Base-by-base conservation (phyloP, 1,140 invertebrate genomes). In the Drosophila azteca region DNA sequence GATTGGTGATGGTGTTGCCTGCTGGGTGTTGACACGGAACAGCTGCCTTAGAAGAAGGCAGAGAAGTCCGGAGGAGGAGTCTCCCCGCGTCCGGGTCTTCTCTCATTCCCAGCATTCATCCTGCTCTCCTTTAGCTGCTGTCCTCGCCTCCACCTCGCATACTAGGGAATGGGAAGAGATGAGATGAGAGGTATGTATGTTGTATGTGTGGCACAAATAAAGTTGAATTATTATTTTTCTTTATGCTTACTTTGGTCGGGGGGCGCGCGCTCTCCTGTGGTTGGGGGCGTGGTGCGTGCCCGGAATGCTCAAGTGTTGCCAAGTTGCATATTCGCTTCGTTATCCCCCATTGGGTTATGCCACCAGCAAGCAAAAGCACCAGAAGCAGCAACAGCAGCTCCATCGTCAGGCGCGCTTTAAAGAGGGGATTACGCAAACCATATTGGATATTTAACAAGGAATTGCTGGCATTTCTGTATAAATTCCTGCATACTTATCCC, bases 201-300 rank as follows among this genome's bases (percentile, higher is more conserved):
- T 72, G 49, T 54, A 55, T 68, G 64, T 71, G 53, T 77, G 82
- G 83, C 83, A 87, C 82, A 87, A 87, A 87, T 87, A 87, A 87
- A 87, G 82, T 87, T 87, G 82, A 87, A 87, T 87, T 87, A 87
- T 87, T 87, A 87, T 87, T 87, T 87, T 87, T 87, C 83, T 87
- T 87, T 88, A 81, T 80, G 75, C 81, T 65, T 57, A 39, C 35
- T 45, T 58, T 46, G 39, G 54, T 35, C 39, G 44, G 39, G 53
- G 43, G 41, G 39, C 46, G 20, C 20, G 63, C 35, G 20, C 20
- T 54, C 35, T 57, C 9, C 67, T 70, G 67, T 57, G 67, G 67
- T 70, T 58, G 60, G 52, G 65, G 73, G 75, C 76, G 62, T 79
- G 80, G 63, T 69, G 75, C 82, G 82, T 87, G 82, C 83, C 51